These are phyloP conservation scores for Rotaria socialis DNA, from an alignment of 2,888 invertebrate genomes.

Conservation along the genomic window DNA sequence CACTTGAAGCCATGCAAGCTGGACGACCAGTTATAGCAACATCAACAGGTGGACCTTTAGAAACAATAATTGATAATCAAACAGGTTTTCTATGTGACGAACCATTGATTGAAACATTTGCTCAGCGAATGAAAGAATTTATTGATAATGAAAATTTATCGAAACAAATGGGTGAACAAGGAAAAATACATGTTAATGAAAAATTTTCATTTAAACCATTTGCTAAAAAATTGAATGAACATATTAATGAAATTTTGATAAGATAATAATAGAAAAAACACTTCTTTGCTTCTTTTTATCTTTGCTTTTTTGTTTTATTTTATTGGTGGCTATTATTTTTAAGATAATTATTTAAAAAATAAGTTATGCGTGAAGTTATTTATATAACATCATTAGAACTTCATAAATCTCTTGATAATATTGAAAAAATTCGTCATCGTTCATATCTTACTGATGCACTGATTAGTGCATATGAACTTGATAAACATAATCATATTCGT, in stretches of 20 bases:
- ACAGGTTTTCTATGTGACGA: slow-evolving; percentile 75
- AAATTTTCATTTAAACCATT: slow-evolving; percentile 81
- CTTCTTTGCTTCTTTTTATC: background rate
- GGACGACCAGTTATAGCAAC: slow-evolving; percentile 87
- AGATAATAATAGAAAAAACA: too few relatives aligned
- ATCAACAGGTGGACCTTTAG: slow-evolving; percentile 88
- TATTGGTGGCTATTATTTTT: background rate
- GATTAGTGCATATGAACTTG: slow-evolving; percentile 13
- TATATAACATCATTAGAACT: background rate
- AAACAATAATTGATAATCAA: slow-evolving; percentile 68
- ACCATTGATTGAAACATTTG: slow-evolving; percentile 69
- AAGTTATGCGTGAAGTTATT: background rate
- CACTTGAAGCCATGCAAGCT: slow-evolving; percentile 93
- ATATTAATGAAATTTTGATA: background rate
- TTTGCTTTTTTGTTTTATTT: background rate
- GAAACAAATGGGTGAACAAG: slow-evolving; percentile 71
- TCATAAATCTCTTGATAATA: background rate
- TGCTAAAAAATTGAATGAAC: slow-evolving; percentile 46
- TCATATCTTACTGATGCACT: slow-evolving; percentile 16
- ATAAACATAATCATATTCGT: background rate
- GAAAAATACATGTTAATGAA: slow-evolving; percentile 69
- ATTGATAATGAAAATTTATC: slow-evolving; percentile 66
- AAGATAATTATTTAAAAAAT: too few relatives aligned
- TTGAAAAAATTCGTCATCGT: background rate
- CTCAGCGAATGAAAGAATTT: slow-evolving; percentile 71